Base-by-base conservation (phyloP, 2,888 invertebrate species). In the Drosophila niveifrons region DNA sequence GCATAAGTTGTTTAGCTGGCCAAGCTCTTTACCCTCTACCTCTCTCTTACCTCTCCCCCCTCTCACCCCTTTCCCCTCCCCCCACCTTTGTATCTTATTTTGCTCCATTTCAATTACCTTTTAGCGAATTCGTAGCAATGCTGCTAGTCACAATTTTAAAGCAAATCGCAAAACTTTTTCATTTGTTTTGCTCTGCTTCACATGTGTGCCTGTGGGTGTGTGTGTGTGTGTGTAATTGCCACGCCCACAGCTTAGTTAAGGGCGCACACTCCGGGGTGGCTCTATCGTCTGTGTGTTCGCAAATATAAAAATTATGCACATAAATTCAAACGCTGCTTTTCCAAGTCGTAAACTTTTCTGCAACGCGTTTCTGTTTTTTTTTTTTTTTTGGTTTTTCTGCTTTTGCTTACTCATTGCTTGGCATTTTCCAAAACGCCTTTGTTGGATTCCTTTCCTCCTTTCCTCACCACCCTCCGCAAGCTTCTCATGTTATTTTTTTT, bases 221-320 rank as follows among this genome's bases (percentile, higher is more conserved):
- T 28, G 15, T 56, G 34, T 43, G 29, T 44, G 18, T 29, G 46
- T 64, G 50, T 78, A 65, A 78, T 65, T 78, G 69, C 67, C 72
- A 77, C 77, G 72, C 75, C 75, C 70, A 63, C 63, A 51, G 34
- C 55, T 62, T 44, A 51, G 59, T 63, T 23, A 18, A 13, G 31
- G 52, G 23, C 23, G 23, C 23, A 6, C 44, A 36, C 11, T 43
- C 44, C 4, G 11, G 3, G n/a, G 3, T 13, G 34, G 36, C 44
- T 66, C 66, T 74, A 71, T 56, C 55, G 70, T 66, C 65, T 76
- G 68, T 71, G n/a, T n/a, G n/a, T n/a, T n/a, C 71, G 72, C 67
- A 65, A 71, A 75, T 66, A 84, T 67, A 80, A 82, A 83, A 85
- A 85, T 88, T 82, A 83, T 83, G 78, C 86, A 88, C 83, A 83